Evolutionary conservation across 2,113 vertebrate species (phyloP).

Genomic region (Silurus glanis): DNA sequence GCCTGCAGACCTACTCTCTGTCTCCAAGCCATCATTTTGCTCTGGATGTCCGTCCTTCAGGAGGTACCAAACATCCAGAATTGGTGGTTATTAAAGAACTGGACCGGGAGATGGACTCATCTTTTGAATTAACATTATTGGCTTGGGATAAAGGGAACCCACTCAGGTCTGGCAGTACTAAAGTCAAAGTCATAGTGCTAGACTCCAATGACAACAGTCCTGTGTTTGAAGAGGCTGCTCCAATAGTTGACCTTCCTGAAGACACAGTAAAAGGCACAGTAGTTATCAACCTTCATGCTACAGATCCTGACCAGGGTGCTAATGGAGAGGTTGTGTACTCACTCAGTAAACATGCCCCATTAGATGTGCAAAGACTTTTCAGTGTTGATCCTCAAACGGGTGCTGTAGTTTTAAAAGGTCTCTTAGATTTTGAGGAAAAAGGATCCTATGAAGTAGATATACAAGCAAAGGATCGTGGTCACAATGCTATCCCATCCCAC

Average conservation of each 20-base stretch:
- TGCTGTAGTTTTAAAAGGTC: slow-evolving; percentile 71
- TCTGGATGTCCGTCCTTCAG: slow-evolving; percentile 77
- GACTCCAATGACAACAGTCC: slow-evolving; percentile 96
- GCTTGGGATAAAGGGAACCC: slow-evolving; percentile 86
- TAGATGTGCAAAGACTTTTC: slow-evolving; percentile 79
- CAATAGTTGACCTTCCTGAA: slow-evolving; percentile 79
- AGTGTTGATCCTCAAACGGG: slow-evolving; percentile 76
- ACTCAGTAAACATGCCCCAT: slow-evolving; percentile 78
- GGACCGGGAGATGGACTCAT: slow-evolving; percentile 82
- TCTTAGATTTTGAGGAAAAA: slow-evolving; percentile 82
- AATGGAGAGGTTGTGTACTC: slow-evolving; percentile 90
- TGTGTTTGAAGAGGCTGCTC: slow-evolving; percentile 77
- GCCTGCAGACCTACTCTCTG: slow-evolving; percentile 79
- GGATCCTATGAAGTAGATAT: slow-evolving; percentile 80
- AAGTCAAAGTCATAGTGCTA: slow-evolving; percentile 80
- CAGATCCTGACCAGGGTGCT: slow-evolving; percentile 86
- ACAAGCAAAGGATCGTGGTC: slow-evolving; percentile 84
- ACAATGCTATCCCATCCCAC: slow-evolving; percentile 85
- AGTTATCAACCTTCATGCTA: slow-evolving; percentile 82
- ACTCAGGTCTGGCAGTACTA: slow-evolving; percentile 80
- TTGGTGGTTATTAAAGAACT: slow-evolving; percentile 85
- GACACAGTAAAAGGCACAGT: slow-evolving; percentile 79
- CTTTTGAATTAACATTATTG: slow-evolving; percentile 76
- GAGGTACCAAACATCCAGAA: slow-evolving; percentile 79
- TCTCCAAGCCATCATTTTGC: slow-evolving; percentile 84